These are phyloP conservation scores for Notodonta ziczac DNA, from an alignment of 2,888 invertebrate genomes.

Conservation along the genomic window DNA sequence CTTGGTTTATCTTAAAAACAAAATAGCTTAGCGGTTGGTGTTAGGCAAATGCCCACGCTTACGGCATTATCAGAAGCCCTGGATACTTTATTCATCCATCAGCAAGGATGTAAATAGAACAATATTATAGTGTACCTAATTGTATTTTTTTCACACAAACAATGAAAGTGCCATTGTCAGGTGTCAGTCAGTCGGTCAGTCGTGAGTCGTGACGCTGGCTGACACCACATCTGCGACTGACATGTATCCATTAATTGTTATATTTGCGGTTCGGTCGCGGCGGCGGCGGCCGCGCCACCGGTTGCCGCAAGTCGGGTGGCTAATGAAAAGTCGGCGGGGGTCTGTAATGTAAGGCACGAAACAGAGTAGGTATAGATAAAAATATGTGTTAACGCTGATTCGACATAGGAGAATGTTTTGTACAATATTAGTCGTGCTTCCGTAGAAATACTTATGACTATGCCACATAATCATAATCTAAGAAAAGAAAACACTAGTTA, in stretches of 20 bases:
- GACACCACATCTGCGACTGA: not conserved
- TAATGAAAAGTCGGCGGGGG: not conserved
- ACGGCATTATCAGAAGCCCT: too few species aligned
- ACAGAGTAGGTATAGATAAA: not conserved
- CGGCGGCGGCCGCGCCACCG: not conserved
- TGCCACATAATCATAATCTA: too few species aligned
- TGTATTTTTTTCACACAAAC: not conserved
- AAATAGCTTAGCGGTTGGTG: too few species aligned
- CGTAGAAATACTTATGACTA: too few species aligned
- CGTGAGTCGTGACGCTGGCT: not conserved
- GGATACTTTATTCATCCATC: too few species aligned
- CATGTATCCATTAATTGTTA: conserved; percentile 5
- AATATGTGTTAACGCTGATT: not conserved
- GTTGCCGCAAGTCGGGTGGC: not conserved
- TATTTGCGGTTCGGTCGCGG: conserved; percentile 1
- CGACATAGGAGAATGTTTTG: too few species aligned
- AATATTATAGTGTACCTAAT: too few species aligned
- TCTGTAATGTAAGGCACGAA: not conserved
- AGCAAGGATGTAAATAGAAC: too few species aligned
- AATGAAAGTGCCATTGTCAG: not conserved
- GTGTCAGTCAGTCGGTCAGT: not conserved
- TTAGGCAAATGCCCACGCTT: too few species aligned
- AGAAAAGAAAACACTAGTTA: too few species aligned
- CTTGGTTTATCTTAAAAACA: too few species aligned
- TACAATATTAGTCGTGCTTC: too few species aligned